These are phyloP conservation scores for Serinus canaria DNA, from an alignment of 2,113 vertebrate species.

Conservation along the genomic window DNA sequence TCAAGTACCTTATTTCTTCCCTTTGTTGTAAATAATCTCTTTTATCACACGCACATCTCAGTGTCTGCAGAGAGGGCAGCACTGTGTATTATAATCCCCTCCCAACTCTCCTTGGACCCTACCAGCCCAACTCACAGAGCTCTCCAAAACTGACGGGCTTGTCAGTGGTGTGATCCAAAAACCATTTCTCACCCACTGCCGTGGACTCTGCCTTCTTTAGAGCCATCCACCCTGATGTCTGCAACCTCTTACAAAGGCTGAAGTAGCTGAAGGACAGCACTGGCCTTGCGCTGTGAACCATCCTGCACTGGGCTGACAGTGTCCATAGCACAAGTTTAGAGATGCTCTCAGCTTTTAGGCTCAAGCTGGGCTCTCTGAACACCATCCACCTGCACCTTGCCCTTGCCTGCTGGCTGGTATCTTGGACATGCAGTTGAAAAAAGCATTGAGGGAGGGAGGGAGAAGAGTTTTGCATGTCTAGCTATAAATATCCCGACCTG, in stretches of 20 bases:
- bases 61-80: neutral
- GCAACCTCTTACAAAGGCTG: neutral
- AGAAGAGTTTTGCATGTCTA: neutral
- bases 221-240: neutral
- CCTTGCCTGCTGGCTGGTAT: neutral
- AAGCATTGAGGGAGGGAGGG: neutral
- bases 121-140: fast-evolving
- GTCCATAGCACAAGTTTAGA: neutral
- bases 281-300: neutral
- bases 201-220: neutral
- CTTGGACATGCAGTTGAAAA: neutral
- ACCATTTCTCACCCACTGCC: neutral
- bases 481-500: neutral
- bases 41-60: neutral
- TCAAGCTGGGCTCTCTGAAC: neutral
- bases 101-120: neutral
- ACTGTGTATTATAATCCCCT: neutral
- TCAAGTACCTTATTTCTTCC: neutral
- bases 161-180: neutral
- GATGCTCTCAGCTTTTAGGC: neutral
- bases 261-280: fast-evolving
- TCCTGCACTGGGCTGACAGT: neutral
- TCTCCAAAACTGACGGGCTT: neutral
- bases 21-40: neutral
- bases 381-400: neutral